phyloP scores from a whole-genome alignment of 2,797 vertebrate genomes.

The Lithobates sylvaticus region DNA sequence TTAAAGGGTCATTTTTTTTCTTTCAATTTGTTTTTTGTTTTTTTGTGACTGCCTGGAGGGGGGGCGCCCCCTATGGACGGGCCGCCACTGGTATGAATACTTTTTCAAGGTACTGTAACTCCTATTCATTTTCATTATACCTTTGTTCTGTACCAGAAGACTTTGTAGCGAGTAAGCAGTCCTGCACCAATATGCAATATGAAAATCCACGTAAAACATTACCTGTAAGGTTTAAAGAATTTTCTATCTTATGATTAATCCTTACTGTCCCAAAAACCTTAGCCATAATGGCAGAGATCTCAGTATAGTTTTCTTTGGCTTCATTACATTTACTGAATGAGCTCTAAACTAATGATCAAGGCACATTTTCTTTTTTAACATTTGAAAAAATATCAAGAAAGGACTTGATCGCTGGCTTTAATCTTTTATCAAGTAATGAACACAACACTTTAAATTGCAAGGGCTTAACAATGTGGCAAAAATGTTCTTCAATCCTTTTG shows the following conservation, averaged over 20 bases:
- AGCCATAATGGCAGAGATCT: not conserved
- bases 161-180: too few relatives aligned
- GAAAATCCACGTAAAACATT: not conserved
- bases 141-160: too few relatives aligned
- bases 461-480: constrained; percentile 16
- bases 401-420: constrained; percentile 43
- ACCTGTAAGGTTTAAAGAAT: not conserved
- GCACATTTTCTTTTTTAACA: constrained; percentile 30
- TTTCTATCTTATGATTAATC: too few relatives aligned
- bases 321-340: constrained; percentile 36
- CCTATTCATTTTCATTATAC: too few relatives aligned
- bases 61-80: too few relatives aligned
- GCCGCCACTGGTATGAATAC: too few relatives aligned
- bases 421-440: constrained; percentile 49
- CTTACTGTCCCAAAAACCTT: not conserved
- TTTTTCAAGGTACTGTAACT: too few relatives aligned
- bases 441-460: constrained; percentile 26
- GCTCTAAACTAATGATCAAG: constrained; percentile 49
- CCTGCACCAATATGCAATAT: too few relatives aligned
- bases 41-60: too few relatives aligned
- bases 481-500: constrained; percentile 4
- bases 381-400: constrained; percentile 45
- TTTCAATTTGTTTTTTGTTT: too few relatives aligned
- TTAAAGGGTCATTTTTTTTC: too few relatives aligned
- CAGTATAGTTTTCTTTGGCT: constrained; percentile 38